Conservation (phyloP, 2,113 vertebrate species). For the Setophaga petechia region DNA sequence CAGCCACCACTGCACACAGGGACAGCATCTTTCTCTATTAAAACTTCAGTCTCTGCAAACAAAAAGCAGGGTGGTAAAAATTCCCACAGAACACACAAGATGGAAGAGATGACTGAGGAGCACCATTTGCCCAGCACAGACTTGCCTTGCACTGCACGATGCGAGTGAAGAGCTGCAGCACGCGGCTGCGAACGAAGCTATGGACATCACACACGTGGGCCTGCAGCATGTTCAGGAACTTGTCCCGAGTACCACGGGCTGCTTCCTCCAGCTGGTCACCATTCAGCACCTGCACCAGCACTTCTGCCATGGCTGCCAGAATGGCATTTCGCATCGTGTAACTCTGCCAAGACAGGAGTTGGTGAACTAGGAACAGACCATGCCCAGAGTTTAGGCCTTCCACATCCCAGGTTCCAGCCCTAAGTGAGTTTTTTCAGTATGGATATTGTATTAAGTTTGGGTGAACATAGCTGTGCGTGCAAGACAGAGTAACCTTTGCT, state of each 20-base stretch:
- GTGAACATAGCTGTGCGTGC: background rate
- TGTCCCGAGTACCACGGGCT: constrained; percentile 83
- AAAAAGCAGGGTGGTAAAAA: background rate
- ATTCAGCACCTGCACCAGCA: constrained; percentile 84
- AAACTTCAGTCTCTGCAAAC: background rate
- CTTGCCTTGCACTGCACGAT: constrained; percentile 89
- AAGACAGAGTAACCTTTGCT: background rate
- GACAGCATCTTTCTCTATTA: background rate
- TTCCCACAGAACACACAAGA: background rate
- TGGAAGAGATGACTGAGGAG: background rate
- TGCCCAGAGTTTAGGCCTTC: background rate
- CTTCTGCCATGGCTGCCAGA: constrained; percentile 86
- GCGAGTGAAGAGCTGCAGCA: constrained; percentile 87
- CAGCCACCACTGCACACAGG: background rate
- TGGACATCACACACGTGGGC: constrained; percentile 86
- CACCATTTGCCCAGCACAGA: fast-evolving
- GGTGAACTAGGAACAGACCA: background rate
- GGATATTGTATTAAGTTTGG: background rate
- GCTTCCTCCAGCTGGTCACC: constrained; percentile 86
- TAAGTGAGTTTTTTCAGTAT: background rate
- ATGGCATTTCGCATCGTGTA: constrained; percentile 88
- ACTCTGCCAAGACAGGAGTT: constrained; percentile 72
- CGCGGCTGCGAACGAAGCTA: constrained; percentile 86
- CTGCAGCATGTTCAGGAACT: constrained; percentile 88
- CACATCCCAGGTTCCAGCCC: background rate